Evolutionary conservation across 1,140 invertebrate species (phyloP), one percentile per base, ranked within the genome.

Genomic region (Tetramorium alpestre): DNA sequence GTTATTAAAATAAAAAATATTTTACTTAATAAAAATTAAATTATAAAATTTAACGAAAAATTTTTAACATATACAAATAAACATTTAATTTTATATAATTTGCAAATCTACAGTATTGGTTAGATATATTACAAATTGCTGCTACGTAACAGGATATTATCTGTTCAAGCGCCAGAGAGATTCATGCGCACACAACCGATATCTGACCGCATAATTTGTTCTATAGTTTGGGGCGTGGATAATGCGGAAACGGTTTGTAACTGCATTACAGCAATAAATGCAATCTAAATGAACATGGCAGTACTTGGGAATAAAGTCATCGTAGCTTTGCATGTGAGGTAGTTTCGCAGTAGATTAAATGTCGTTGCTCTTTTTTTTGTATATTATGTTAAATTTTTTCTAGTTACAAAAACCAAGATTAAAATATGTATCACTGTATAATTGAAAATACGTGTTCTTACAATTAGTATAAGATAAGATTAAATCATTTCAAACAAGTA

Each of bases 201-300:
- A 84, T 84, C 80, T 75, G 80, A 84, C 80, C 80, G 69, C 69
- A 84, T 84, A 84, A 84, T 84, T 84, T 75, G 80, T 84, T 84
- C 69, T 84, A 75, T 84, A 84, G 80, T 84, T 75, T 49, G 41
- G 28, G n/a, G 22, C 41, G 56, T 73, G 67, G 80, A 73, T 84
- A 73, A 84, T 73, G 80, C n/a, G 28, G 54, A 25, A 49, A 84
- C 41, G 54, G 69, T 47, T 73, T 62, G 69, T 84, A 73, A 84
- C 80, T 84, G 54, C 11, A 84, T 84, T 84, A 84, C 18, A 44
- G 69, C 80, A 84, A 60, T 81, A 81, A 70, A 70, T 73, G 54
- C 80, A 47, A 73, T 60, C 25, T 13, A 60, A 73, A 60, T 73
- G 28, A 73, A 73, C 18, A 47, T 11, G 13, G 18, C 1, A 22